Conservation (phyloP, 2,113 vertebrate genomes). For the Phalacrocorax aristotelis region DNA sequence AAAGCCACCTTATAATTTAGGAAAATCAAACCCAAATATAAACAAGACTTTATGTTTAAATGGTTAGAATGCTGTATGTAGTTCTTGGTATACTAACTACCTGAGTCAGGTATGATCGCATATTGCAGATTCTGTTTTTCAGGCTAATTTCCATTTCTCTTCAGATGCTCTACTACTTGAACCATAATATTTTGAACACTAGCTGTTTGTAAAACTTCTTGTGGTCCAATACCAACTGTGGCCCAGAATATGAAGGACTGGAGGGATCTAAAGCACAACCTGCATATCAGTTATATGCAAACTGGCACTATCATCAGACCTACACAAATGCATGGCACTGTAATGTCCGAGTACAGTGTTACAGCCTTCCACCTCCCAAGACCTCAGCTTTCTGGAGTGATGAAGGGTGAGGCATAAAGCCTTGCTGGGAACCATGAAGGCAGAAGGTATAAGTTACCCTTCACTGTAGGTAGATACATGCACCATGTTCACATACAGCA, state of each 20-base stretch:
- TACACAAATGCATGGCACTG: background rate
- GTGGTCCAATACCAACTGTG: fast-evolving
- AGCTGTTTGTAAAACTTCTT: background rate
- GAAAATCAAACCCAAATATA: background rate
- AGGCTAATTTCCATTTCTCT: background rate
- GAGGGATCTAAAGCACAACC: background rate
- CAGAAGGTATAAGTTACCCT: background rate
- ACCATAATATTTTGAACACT: background rate
- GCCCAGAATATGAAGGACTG: background rate
- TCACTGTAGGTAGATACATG: background rate
- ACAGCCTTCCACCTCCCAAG: background rate
- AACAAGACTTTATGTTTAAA: background rate
- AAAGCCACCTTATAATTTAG: background rate
- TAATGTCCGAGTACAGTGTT: background rate
- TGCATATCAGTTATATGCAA: background rate
- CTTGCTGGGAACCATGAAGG: background rate
- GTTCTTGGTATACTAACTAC: background rate
- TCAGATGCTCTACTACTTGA: background rate
- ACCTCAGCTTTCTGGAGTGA: background rate
- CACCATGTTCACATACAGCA: background rate
- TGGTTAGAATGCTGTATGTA: background rate
- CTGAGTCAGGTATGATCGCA: background rate
- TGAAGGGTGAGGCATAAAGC: background rate
- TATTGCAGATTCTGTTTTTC: background rate
- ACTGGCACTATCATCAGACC: background rate